A percentile compares a stretch with the other conserved stretches of the same genome.
Conservation (phyloP, 2,113 vertebrate species). For the Saccopteryx leptura region DNA sequence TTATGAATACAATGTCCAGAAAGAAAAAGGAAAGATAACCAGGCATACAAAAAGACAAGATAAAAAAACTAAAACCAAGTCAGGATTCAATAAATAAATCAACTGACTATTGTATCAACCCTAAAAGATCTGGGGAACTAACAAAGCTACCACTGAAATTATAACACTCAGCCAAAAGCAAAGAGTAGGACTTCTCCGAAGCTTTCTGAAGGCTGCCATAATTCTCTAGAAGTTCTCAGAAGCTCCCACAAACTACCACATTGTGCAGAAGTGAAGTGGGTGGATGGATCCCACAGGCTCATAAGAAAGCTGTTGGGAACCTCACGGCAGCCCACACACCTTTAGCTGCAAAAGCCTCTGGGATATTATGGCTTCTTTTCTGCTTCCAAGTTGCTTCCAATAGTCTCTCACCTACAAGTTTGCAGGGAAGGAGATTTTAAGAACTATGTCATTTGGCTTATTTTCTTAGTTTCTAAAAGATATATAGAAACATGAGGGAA, state of each 20-base stretch:
- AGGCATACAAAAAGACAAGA: neutral
- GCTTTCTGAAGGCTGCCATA: neutral
- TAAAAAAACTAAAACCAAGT: neutral
- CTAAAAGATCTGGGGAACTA: neutral
- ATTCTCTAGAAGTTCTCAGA: slow-evolving; percentile 12
- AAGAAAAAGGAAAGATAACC: neutral
- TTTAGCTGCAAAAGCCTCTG: neutral
- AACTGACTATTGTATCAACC: neutral
- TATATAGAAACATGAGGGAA: neutral
- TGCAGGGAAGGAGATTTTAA: neutral
- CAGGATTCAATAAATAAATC: neutral
- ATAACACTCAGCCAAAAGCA: neutral
- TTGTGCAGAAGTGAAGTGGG: neutral
- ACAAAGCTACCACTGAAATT: neutral
- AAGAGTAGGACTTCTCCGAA: neutral
- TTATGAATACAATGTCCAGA: neutral
- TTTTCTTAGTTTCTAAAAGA: slow-evolving; percentile 17
- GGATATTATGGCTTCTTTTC: neutral
- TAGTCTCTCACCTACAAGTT: neutral
- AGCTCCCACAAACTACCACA: neutral
- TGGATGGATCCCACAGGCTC: neutral
- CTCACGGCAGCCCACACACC: neutral
- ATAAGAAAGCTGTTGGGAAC: neutral
- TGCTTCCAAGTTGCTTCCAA: neutral
- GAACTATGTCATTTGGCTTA: neutral